Percentiles rank a stretch among this genome's conserved stretches.
Conservation (phyloP, 1,140 invertebrate species). For the Drosophila lacteicornis region DNA sequence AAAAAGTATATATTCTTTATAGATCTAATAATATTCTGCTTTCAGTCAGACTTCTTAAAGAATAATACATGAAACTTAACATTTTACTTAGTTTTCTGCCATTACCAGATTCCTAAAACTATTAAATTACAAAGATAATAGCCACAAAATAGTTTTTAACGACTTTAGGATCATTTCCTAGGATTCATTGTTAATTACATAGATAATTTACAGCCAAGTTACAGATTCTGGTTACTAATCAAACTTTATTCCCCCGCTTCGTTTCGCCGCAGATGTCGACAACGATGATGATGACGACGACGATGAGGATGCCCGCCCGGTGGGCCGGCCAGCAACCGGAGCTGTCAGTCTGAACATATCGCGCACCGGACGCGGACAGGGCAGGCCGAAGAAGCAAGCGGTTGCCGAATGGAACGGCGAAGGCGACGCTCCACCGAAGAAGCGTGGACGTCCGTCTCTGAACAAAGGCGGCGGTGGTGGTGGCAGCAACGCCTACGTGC, state of each 20-base stretch:
- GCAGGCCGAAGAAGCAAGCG: slow-evolving; percentile 63
- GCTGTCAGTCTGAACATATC: slow-evolving; percentile 70
- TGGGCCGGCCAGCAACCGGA: slow-evolving; percentile 68
- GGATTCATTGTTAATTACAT: too few relatives aligned
- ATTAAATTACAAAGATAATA: too few relatives aligned
- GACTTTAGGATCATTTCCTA: too few relatives aligned
- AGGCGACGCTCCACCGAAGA: slow-evolving; percentile 42
- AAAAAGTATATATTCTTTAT: not conserved
- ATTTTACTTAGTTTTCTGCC: too few relatives aligned
- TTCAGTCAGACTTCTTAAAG: too few relatives aligned
- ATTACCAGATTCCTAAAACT: too few relatives aligned
- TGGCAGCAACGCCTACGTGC: slow-evolving; percentile 15
- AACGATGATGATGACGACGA: slow-evolving; percentile 51
- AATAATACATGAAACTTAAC: too few relatives aligned
- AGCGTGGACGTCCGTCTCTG: slow-evolving; percentile 60
- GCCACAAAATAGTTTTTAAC: too few relatives aligned
- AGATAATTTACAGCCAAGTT: too few relatives aligned
- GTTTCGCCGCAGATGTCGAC: slow-evolving; percentile 12
- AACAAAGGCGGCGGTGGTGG: slow-evolving; percentile 11
- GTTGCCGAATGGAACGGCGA: slow-evolving; percentile 42
- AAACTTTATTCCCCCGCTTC: too few relatives aligned
- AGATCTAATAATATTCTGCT: not conserved
- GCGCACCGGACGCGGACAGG: slow-evolving; percentile 68
- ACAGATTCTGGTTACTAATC: too few relatives aligned
- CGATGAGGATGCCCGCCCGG: slow-evolving; percentile 50